phyloP scores from a whole-genome alignment of 1,140 invertebrate species.

The Coelopa frigida region DNA sequence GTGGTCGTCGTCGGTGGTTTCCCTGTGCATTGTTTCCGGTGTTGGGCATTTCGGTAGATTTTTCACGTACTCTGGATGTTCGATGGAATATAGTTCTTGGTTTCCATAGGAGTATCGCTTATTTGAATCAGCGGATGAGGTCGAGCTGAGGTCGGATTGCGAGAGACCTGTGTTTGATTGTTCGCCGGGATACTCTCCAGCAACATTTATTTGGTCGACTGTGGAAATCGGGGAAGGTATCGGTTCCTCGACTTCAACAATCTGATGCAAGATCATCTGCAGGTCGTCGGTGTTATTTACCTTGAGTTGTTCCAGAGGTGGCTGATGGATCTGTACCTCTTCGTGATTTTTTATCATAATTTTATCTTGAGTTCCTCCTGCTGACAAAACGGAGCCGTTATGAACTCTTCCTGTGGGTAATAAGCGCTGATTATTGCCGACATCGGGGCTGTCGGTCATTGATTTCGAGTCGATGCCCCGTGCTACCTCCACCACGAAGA shows the following conservation, averaged over 20 bases:
- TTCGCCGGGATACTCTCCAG: neutral
- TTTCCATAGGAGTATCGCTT: slow-evolving; percentile 68
- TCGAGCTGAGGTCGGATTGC: slow-evolving; percentile 67
- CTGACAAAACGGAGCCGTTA: slow-evolving; percentile 44
- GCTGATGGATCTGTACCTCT: slow-evolving; percentile 41
- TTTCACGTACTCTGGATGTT: slow-evolving; percentile 57
- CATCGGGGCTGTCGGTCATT: slow-evolving; percentile 30
- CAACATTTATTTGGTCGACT: neutral
- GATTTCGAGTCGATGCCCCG: slow-evolving; percentile 36
- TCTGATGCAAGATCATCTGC: slow-evolving; percentile 49
- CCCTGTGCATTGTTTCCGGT: slow-evolving; percentile 2
- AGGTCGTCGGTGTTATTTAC: slow-evolving; percentile 27
- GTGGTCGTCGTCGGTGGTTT: slow-evolving; percentile 13
- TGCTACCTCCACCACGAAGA: slow-evolving; percentile 66
- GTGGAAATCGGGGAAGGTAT: neutral
- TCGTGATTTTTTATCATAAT: slow-evolving; percentile 29
- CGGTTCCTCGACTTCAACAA: slow-evolving; percentile 26
- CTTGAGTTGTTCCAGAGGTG: slow-evolving; percentile 17
- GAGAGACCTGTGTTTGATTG: slow-evolving; percentile 61
- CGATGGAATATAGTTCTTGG: slow-evolving; percentile 66
- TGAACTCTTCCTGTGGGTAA: slow-evolving; percentile 3
- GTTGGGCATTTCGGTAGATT: slow-evolving; percentile 17
- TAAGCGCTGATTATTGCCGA: slow-evolving; percentile 16
- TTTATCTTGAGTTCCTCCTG: slow-evolving; percentile 43
- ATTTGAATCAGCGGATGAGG: slow-evolving; percentile 59